Evolutionary conservation across 2,888 invertebrate genomes (phyloP).

Genomic region (Sycophila texana): DNA sequence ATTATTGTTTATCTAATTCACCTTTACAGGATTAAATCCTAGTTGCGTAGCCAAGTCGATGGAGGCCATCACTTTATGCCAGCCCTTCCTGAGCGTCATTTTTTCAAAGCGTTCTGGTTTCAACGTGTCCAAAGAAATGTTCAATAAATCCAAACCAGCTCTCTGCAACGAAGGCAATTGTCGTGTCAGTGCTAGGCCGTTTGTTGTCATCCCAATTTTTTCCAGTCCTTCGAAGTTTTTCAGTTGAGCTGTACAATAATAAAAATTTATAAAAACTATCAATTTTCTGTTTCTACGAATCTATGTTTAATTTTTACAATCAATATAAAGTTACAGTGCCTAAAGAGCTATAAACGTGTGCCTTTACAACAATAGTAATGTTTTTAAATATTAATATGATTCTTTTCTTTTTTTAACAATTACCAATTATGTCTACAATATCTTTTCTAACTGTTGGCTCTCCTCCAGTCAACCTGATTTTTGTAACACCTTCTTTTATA

Average conservation of each 20-base stretch:
- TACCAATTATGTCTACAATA: slow-evolving; percentile 88
- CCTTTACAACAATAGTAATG: too few species aligned
- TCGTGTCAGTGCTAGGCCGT: slow-evolving; percentile 91
- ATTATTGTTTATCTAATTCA: slow-evolving; percentile 66
- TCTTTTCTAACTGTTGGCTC: slow-evolving; percentile 96
- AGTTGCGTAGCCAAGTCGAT: slow-evolving; percentile 92
- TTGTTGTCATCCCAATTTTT: slow-evolving; percentile 94
- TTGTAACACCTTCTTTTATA: slow-evolving; percentile 91
- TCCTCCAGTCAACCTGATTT: slow-evolving; percentile 97
- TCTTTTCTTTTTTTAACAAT: slow-evolving; percentile 50
- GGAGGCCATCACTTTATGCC: slow-evolving; percentile 89
- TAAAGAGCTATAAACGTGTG: slow-evolving; percentile 59
- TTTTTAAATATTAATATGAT: too few species aligned
- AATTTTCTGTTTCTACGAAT: neutral
- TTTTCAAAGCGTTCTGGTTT: slow-evolving; percentile 89
- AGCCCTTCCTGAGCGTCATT: slow-evolving; percentile 92
- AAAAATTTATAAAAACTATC: slow-evolving; percentile 2
- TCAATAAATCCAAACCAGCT: slow-evolving; percentile 92
- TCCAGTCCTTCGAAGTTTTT: slow-evolving; percentile 83
- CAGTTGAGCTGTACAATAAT: slow-evolving; percentile 77
- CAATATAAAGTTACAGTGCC: neutral
- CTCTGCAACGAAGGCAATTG: slow-evolving; percentile 86
- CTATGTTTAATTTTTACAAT: neutral
- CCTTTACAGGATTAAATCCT: slow-evolving; percentile 88
- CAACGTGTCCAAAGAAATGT: slow-evolving; percentile 96